These are phyloP conservation scores for Malurus elegans DNA, from an alignment of 2,113 vertebrate genomes.

Conservation along the genomic window DNA sequence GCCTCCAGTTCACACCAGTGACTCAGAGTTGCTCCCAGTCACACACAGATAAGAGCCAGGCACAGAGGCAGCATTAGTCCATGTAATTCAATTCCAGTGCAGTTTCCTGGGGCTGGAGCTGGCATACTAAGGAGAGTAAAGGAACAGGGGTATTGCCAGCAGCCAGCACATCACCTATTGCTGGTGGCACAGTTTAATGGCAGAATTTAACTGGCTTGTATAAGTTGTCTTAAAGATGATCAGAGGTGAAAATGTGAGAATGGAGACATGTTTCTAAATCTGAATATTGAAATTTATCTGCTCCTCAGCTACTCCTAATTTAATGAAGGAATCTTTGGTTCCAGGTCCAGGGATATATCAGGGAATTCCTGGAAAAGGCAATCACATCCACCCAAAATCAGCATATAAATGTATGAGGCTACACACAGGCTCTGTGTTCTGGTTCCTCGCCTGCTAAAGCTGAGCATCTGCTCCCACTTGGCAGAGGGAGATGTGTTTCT, in stretches of 20 bases:
- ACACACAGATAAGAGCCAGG: neutral
- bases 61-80: neutral
- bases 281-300: neutral
- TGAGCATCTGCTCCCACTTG: conserved; percentile 16
- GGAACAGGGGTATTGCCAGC: neutral
- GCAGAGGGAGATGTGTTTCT: neutral
- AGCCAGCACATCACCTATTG: neutral
- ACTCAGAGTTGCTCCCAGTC: neutral
- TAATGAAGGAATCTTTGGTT: neutral
- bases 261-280: neutral
- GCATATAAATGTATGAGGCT: neutral
- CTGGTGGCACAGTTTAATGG: neutral
- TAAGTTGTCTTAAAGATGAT: neutral
- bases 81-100: neutral
- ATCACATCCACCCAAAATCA: neutral
- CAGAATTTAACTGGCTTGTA: neutral
- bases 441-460: neutral
- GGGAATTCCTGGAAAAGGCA: conserved; percentile 28
- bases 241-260: neutral
- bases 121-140: neutral
- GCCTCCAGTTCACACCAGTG: neutral
- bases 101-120: neutral
- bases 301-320: neutral
- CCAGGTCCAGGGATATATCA: neutral
- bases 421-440: neutral